Base-by-base conservation (phyloP, 2,797 vertebrate genomes). In the Percopsis omiscomaycus region DNA sequence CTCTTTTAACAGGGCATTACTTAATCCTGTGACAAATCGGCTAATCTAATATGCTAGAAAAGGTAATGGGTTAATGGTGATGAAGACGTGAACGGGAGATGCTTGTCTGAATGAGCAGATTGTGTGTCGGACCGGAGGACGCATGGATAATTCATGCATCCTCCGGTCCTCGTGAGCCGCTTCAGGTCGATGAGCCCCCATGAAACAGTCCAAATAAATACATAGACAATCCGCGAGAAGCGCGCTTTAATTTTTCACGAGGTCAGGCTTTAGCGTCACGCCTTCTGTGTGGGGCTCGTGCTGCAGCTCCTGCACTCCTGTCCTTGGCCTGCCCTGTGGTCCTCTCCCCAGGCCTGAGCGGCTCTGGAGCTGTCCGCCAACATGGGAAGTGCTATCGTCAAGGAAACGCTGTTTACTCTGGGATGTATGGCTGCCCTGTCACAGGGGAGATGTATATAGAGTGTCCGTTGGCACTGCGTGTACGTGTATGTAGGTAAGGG, bases 21-120 rank as follows among this genome's bases (percentile, higher is more conserved):
- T 74, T 72, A 84, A 80, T 69, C 71, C 14, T 27, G 70, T 79
- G 65, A 81, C 68, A 73, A 66, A 78, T 70, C 46, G 57, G 59
- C 73, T 67, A 67, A 69, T 69, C 55, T 66, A 64, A 74, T 71
- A 67, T 58, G 50, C 65, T 11, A 68, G 61, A 59, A 32, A 56
- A 68, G 58, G 59, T 49, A 30, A 73, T 63, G 53, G 59, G 29
- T 48, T 61, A 22, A 59, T 60, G 50, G 70, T 58, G 46, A 60
- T 12, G 47, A 66, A 59, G 30, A 46, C 3, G 15, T 29, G 27
- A 61, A 22, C 22, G 15, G 42, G 49, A 15, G 50, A 27, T 3
- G 16, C 57, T n/a, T 28, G 53, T 47, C 68, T 16, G 58, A 63
- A 61, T 64, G 51, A 47, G 59, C 16, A 42, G 29, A 51, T 44